Base-by-base conservation (phyloP, 1,140 invertebrate genomes). In the Anastrepha ludens region DNA sequence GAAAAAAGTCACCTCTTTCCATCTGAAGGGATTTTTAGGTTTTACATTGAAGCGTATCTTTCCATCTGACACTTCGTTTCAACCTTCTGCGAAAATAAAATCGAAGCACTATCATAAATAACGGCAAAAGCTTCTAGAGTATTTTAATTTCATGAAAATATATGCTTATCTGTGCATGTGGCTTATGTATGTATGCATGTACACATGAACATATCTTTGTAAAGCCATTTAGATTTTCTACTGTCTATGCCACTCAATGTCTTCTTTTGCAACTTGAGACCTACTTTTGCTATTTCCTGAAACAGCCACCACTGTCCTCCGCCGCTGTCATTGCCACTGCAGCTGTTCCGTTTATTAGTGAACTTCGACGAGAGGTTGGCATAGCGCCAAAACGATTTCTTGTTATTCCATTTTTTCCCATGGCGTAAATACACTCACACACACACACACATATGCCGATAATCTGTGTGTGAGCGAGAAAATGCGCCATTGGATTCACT, bases 301-400 rank as follows among this genome's bases (percentile, higher is more conserved):
- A 11, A 17, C 70, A 74, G 41, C 70, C 70, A 29, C 70, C 41
- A 11, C 1, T 13, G n/a, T 15, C 47, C 70, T n/a, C 0, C 44
- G 44, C 9, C 0, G 5, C 47, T 81, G 47, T 81, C 74, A 81
- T 81, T 81, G 74, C 74, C 74, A 55, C 47, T 55, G 74, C 74
- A 81, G 47, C 47, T 55, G 74, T 81, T 41, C 9, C 74, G 41
- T 81, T 81, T 81, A 81, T 81, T 81, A 41, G 74, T 81, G 74
- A 81, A 81, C 74, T 81, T 81, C 47, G 17, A 81, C 74, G 74
- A 81, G 74, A 9, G 44, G 44, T 81, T 81, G 74, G 74, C 74
- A 20, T 20, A 1, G 74, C 50, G 74, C 74, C 74, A 81, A 81
- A 55, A 50, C 47, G 74, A 29, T 58, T 81, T 81, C 55, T 81